A percentile compares a stretch with the other conserved stretches of the same genome.
Evolutionary conservation across 2,113 vertebrate genomes (phyloP).

Genomic region (Zapornia atra): DNA sequence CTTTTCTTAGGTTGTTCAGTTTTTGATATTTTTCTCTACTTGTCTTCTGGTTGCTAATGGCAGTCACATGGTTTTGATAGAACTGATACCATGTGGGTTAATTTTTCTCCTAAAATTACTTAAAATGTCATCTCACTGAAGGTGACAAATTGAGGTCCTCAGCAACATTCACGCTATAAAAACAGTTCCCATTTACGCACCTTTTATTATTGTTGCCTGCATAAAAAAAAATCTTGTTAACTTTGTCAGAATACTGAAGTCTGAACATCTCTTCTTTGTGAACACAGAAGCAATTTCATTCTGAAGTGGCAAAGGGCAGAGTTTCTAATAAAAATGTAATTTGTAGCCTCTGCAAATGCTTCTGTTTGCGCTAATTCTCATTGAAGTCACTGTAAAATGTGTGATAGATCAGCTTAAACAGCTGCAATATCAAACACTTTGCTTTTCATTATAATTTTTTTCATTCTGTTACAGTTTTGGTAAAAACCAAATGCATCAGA

Average conservation of each 20-base stretch:
- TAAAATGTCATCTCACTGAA: background rate
- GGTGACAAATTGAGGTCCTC: background rate
- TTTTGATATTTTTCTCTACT: background rate
- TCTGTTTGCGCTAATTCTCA: background rate
- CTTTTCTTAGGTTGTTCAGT: background rate
- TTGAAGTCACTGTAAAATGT: background rate
- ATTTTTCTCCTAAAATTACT: background rate
- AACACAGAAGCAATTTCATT: background rate
- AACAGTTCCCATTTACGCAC: background rate
- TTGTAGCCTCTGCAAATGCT: background rate
- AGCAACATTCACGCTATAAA: background rate
- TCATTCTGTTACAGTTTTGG: background rate
- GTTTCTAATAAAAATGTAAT: slow-evolving; percentile 4
- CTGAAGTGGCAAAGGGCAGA: background rate
- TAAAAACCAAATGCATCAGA: background rate
- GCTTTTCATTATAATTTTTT: background rate
- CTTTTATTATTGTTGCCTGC: background rate
- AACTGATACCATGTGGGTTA: background rate
- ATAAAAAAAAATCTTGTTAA: background rate
- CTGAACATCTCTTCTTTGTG: background rate
- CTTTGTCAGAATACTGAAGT: background rate
- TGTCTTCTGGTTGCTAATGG: background rate
- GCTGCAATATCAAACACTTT: background rate
- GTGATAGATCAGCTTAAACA: background rate
- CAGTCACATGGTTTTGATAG: background rate